Conservation (phyloP, 2,888 invertebrate species). For the Oxycera nigricornis region DNA sequence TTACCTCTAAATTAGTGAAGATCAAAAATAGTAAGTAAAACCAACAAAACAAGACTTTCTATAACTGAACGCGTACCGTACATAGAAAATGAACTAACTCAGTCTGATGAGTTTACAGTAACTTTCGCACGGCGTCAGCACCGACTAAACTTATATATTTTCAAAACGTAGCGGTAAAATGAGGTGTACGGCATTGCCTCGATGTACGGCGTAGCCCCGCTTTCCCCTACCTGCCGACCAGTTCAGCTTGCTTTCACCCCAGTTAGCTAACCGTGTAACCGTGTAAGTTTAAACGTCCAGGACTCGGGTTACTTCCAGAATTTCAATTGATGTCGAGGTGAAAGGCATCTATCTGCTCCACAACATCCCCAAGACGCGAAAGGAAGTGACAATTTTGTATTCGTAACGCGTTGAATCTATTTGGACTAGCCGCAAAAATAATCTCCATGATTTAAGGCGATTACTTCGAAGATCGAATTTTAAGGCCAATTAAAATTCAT, state of each 20-base stretch:
- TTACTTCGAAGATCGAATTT: neutral
- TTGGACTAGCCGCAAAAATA: conserved; percentile 25
- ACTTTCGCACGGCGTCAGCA: too few relatives aligned
- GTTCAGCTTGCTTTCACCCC: neutral
- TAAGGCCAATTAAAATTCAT: conserved; percentile 25
- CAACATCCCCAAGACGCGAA: neutral
- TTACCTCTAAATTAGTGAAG: too few relatives aligned
- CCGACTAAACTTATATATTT: too few relatives aligned
- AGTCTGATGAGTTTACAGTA: too few relatives aligned
- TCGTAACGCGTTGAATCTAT: conserved; percentile 9
- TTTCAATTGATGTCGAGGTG: conserved; percentile 34
- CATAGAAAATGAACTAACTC: too few relatives aligned
- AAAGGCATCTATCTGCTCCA: neutral
- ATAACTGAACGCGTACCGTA: too few relatives aligned
- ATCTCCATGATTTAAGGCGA: conserved; percentile 1
- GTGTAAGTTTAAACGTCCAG: conserved; percentile 32
- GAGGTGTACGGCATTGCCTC: too few relatives aligned
- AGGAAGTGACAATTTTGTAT: conserved; percentile 12
- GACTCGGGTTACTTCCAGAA: conserved; percentile 32
- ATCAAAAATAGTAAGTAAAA: too few relatives aligned
- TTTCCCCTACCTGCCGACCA: neutral
- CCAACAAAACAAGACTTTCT: too few relatives aligned
- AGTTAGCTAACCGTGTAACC: conserved; percentile 18
- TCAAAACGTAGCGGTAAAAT: too few relatives aligned
- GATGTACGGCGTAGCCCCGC: too few relatives aligned